Evolutionary conservation across 2,113 vertebrate genomes (phyloP), one percentile per base, ranked within the genome.

Genomic region (Crotalus horridus): DNA sequence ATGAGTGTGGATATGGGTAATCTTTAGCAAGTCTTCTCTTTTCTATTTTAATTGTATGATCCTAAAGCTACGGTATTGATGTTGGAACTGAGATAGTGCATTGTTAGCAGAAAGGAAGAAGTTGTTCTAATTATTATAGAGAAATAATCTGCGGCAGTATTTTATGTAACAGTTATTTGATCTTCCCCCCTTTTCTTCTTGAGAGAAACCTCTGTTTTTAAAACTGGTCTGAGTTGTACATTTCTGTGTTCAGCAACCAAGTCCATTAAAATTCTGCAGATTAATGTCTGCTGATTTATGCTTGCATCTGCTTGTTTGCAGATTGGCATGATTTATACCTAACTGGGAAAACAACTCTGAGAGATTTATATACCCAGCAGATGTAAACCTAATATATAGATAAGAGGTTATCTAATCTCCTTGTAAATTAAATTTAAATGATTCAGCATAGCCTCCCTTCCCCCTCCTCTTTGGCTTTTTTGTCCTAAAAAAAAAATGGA

Each of bases 241-340:
- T 86, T 85, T 86, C 74, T 64, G 48, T 33, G 54, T 87, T 90
- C 46, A 90, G 81, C 92, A 46, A 64, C 6, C 55, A 54, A 64
- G 56, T n/a, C 58, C 92, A 90, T 93, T 93, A 93, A 93, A 93
- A 93, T 93, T 64, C 56, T 93, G 81, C 89, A 54, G 81, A 90
- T 93, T 64, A 93, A 93, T 86, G 88, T 93, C 92, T 93, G 29
- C 81, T 93, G 89, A 93, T 90, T 90, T 90, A 90, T 87, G 89
- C 92, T 93, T 93, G 46, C 89, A 90, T 93, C 87, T 90, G 74
- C 92, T 90, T 93, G 74, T 90, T n/a, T 93, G 26, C n/a, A 61
- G 87, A 88, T 88, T n/a, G n/a, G 56, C n/a, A 53, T 53, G 55
- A 90, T 88, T 92, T 92, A 88, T 92, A 92, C 23, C 64, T 21